Conservation (phyloP, 2,888 invertebrate genomes). For the Drosophila quinaria region DNA sequence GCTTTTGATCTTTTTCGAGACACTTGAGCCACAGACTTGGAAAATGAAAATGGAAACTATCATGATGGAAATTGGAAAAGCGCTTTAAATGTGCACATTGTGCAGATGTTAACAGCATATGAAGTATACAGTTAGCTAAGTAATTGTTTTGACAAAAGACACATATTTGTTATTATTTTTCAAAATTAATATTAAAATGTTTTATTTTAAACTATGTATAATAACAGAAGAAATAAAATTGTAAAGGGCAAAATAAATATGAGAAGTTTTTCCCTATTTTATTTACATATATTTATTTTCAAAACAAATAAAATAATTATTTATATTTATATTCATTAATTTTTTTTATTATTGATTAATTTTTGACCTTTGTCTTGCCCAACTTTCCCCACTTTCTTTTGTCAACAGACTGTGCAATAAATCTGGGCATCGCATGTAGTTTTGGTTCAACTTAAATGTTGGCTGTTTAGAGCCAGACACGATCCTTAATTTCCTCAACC, state of each 20-base stretch:
- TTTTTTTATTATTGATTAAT: not conserved
- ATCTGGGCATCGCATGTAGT: slow-evolving; percentile 15
- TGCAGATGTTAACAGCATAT: not conserved
- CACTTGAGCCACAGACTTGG: slow-evolving; percentile 37
- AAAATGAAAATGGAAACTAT: slow-evolving; percentile 52
- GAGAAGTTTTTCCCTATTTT: too few relatives aligned
- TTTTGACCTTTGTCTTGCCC: not conserved
- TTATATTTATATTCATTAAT: too few relatives aligned
- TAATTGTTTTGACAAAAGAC: not conserved
- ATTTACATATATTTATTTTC: too few relatives aligned
- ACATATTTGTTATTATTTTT: too few relatives aligned
- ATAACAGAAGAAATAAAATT: too few relatives aligned
- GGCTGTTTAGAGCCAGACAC: slow-evolving; percentile 31
- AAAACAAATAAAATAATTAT: too few relatives aligned
- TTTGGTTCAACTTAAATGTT: slow-evolving; percentile 37
- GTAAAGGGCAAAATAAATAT: too few relatives aligned
- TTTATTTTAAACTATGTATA: too few relatives aligned
- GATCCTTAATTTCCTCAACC: slow-evolving; percentile 10
- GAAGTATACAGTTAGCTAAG: not conserved
- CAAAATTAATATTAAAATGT: too few relatives aligned
- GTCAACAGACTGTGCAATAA: slow-evolving; percentile 26
- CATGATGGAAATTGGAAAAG: slow-evolving; percentile 35
- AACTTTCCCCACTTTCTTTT: slow-evolving; percentile 29
- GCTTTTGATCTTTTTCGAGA: slow-evolving; percentile 71
- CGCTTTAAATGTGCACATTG: slow-evolving; percentile 10